A percentile compares a stretch with the other conserved stretches of the same genome.
These are phyloP conservation scores for Peromyscus aztecus DNA, from an alignment of 2,797 vertebrate species.

Conservation along the genomic window DNA sequence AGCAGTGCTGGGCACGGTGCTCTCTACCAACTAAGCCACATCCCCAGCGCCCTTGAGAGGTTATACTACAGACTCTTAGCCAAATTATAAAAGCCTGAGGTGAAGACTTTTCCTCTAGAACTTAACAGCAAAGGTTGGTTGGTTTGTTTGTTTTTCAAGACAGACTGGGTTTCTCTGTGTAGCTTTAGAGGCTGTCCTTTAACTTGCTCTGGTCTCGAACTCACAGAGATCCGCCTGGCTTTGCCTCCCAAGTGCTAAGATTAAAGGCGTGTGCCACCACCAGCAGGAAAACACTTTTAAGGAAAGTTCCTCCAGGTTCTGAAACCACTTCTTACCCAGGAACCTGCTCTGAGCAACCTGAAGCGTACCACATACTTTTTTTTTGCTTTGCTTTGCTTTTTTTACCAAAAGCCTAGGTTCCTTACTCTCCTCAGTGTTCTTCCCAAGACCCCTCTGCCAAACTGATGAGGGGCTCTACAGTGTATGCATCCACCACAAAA, in stretches of 20 bases:
- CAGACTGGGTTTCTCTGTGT: no score
- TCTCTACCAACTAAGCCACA: neutral
- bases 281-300: conserved; percentile 19
- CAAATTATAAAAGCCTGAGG: neutral
- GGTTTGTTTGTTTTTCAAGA: no score
- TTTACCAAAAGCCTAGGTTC: neutral
- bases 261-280: no score
- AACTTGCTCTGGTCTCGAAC: no score
- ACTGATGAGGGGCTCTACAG: neutral
- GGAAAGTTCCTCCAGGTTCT: conserved; percentile 18
- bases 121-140: neutral
- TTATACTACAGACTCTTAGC: neutral
- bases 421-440: neutral
- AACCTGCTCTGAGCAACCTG: neutral
- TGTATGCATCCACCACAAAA: neutral
- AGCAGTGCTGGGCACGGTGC: neutral
- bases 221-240: no score
- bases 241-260: no score
- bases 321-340: conserved; percentile 23
- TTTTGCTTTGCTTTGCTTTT: neutral
- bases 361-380: neutral
- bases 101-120: conserved; percentile 1
- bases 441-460: neutral
- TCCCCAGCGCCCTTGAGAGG: neutral
- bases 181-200: no score